Evolutionary conservation across 2,888 invertebrate genomes (phyloP), one percentile per base, ranked within the genome.

Genomic region (Dolomedes plantarius): DNA sequence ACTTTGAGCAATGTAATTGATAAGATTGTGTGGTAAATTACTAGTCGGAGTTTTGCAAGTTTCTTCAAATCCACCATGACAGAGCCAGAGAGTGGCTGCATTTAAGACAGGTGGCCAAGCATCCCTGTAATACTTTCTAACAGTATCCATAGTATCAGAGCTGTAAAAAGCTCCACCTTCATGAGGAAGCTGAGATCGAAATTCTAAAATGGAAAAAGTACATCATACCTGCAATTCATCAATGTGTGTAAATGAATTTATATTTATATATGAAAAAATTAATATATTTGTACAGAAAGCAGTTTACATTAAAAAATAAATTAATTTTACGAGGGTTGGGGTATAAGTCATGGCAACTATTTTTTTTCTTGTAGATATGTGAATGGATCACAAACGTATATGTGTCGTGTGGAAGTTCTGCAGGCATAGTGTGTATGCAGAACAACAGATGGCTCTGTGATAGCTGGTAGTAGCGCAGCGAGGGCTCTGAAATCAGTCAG

Each of bases 151-250:
- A 0, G 98, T 98, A 90, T 99, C 98, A 32, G 96, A 96, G 0
- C 97, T 97, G 92, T 98, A 99, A 92, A 99, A 99, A 19, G 99
- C 97, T 3, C 99, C 99, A 73, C 98, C 99, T 89, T 97, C 97
- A 90, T 96, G 96, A 0, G 97, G 97, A 81, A 99, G 93, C 91
- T 99, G 98, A 87, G 96, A 97, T 1, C 96, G 95, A 92, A 97
- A 98, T 92, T 99, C 98, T 94, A 68, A 27, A 41, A 67, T n/a
- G n/a, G n/a, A n/a, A n/a, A n/a, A n/a, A n/a, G n/a, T n/a, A n/a
- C n/a, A n/a, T n/a, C n/a, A 65, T n/a, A n/a, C n/a, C n/a, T n/a
- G 62, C n/a, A 32, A 23, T 1, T 19, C 19, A 56, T 6, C 2
- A 9, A 56, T 9, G 19, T 9, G 23, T 13, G 1, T 56, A 19